phyloP scores from a whole-genome alignment of 2,888 invertebrate species.

The Orthosia cruda region DNA sequence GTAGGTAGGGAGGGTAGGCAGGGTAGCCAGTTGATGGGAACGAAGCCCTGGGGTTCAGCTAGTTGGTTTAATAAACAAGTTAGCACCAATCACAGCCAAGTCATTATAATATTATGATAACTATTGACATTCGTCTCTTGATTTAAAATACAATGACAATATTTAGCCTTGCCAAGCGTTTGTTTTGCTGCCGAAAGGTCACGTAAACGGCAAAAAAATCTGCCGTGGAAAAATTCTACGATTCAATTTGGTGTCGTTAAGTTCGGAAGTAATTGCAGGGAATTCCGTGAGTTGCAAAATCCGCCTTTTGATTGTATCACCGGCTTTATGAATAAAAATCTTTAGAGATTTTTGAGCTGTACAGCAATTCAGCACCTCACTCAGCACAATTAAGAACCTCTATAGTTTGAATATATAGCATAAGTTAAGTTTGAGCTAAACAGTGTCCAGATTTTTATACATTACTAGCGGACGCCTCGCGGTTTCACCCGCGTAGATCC shows the following conservation, averaged over 20 bases:
- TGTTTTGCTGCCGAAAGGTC: conserved; percentile 59
- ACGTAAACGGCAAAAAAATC: conserved; percentile 41
- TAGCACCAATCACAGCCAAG: conserved; percentile 8
- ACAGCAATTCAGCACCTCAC: no score
- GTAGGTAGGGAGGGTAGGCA: no score
- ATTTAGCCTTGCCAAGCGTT: conserved; percentile 55
- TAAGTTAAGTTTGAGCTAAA: no score
- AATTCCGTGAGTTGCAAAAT: conserved; percentile 8
- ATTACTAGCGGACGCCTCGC: no score
- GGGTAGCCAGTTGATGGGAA: no score
- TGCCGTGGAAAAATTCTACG: conserved; percentile 18
- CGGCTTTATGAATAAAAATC: no score
- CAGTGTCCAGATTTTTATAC: no score
- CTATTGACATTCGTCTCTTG: conserved; percentile 17
- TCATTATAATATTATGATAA: conserved; percentile 34
- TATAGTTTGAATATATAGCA: no score
- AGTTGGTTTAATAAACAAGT: conserved; percentile 9
- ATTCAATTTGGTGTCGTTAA: conserved; percentile 19
- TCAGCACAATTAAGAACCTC: no score
- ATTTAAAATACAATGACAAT: conserved; percentile 52
- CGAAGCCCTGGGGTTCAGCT: no score
- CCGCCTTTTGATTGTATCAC: background rate
- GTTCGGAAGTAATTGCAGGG: conserved; percentile 1
- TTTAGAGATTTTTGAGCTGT: no score
- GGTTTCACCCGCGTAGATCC: no score